Evolutionary conservation across 2,113 vertebrate genomes (phyloP), one percentile per base, ranked within the genome.

Genomic region (Vimba vimba): DNA sequence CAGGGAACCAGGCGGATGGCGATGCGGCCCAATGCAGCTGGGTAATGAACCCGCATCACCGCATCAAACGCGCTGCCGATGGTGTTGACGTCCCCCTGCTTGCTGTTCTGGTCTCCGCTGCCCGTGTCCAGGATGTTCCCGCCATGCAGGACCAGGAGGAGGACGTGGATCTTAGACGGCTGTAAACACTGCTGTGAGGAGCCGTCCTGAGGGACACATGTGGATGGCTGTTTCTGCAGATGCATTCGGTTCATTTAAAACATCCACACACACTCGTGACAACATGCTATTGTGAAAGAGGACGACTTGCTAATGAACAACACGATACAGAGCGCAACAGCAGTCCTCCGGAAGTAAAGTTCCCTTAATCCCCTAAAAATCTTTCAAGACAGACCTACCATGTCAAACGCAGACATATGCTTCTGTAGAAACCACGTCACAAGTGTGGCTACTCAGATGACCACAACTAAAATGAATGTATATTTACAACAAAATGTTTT

Each of bases 71-170:
- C 97, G 0, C 94, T 94, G 3, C 94, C 94, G 30, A 99, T 97
- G 57, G 98, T 99, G 93, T 98, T 99, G 90, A 99, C 92, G 30
- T 99, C 98, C 0, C 97, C 97, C 91, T 99, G 97, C 92, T 99
- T 99, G 89, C 97, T 96, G 96, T 92, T 97, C 91, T 96, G 97
- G 89, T 99, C 98, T 6, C 98, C 97, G 0, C 95, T 91, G n/a
- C 98, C 98, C 0, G 96, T 97, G 88, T 99, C 98, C 94, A 99
- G 95, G 93, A 99, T 98, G 94, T 97, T 99, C 10, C 98, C 98
- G 15, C 97, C 98, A 0, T 99, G 98, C 50, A 99, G 95, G 45
- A 99, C 95, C 94, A 99, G 88, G 90, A 99, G 68, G 69, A 90
- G 85, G 71, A 90, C 89, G 10, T 90, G 87, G 60, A 90, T 84